Conservation (phyloP, 2,797 vertebrate species). For the Pagetopsis macropterus region DNA sequence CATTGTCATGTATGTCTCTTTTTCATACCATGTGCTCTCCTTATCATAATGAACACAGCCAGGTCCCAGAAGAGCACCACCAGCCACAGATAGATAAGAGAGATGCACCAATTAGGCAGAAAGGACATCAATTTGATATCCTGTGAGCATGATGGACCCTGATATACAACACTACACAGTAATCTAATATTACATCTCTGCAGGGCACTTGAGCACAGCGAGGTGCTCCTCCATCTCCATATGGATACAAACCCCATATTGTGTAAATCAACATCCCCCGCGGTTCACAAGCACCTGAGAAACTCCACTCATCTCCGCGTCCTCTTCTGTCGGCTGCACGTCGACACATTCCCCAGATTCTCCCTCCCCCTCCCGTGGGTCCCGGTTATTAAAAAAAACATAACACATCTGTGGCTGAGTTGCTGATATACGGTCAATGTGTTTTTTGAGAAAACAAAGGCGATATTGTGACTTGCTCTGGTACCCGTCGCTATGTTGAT, state of each 20-base stretch:
- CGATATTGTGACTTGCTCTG: slow-evolving; percentile 25
- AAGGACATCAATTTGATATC: slow-evolving; percentile 51
- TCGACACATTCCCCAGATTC: slow-evolving; percentile 39
- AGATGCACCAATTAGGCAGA: slow-evolving; percentile 58
- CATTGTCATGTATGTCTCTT: slow-evolving; percentile 27
- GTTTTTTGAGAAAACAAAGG: slow-evolving; percentile 5
- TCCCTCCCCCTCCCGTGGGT: slow-evolving; percentile 17
- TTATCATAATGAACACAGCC: slow-evolving; percentile 49
- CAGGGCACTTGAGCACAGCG: slow-evolving; percentile 42
- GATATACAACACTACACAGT: slow-evolving; percentile 22
- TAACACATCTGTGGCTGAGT: slow-evolving; percentile 12
- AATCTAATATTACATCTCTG: slow-evolving; percentile 60
- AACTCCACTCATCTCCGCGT: slow-evolving; percentile 23
- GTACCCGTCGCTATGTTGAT: slow-evolving; percentile 59
- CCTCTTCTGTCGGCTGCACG: slow-evolving; percentile 25
- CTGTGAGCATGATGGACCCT: slow-evolving; percentile 46
- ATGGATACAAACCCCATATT: slow-evolving; percentile 39
- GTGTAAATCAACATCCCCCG: slow-evolving; percentile 32
- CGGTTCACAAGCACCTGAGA: slow-evolving; percentile 26
- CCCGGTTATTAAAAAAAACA: slow-evolving; percentile 28
- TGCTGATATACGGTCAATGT: slow-evolving; percentile 35
- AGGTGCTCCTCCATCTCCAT: slow-evolving; percentile 34
- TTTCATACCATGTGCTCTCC: slow-evolving; percentile 14
- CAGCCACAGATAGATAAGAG: slow-evolving; percentile 46
- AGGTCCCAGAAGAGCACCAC: slow-evolving; percentile 40